Evolutionary conservation across 2,888 invertebrate genomes (phyloP), one percentile per base, ranked within the genome.

Genomic region (Drosophila greeni): DNA sequence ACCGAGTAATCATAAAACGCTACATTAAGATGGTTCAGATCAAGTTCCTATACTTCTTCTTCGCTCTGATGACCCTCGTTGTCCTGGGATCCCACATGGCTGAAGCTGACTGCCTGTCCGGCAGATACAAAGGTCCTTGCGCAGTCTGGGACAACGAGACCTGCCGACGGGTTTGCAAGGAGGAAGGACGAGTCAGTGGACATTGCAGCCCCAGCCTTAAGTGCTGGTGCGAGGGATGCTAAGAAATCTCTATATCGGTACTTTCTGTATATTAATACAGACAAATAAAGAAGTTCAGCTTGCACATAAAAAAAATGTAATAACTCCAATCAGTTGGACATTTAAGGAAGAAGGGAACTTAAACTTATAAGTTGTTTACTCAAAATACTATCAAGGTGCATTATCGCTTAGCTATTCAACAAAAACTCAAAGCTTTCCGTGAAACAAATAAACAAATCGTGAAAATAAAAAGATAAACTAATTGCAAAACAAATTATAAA

Each of bases 151-250:
- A 59, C 36, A 43, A 36, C 16, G 59, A 57, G 8, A 24, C 14
- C 3, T 59, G 59, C 16, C 11, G 59, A 8, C 57, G 58, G 1
- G 8, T 59, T 3, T 59, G 59, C 57, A 36, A 18, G 59, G 59
- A 59, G 20, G 59, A 59, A 23, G 23, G 29, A n/a, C 57, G 57
- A 0, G 2, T 1, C 14, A 56, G 23, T 56, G 59, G 59, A 14
- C 57, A 59, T 23, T 59, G 59, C 57, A 59, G 59, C 11, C 43
- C 59, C 26, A 43, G 57, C 11, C 58, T 59, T 0, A 57, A 57
- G 58, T 59, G 59, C 11, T 59, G 59, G 59, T 59, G 59, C 23
- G 58, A 57, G 31, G 58, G 59, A 31, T 59, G 59, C 2, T 59
- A 23, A 18, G 12, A 7, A 23, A 14, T 7, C 5, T 40, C 14